These are phyloP conservation scores for Tor tambroides DNA, from an alignment of 2,113 vertebrate species.

Conservation along the genomic window DNA sequence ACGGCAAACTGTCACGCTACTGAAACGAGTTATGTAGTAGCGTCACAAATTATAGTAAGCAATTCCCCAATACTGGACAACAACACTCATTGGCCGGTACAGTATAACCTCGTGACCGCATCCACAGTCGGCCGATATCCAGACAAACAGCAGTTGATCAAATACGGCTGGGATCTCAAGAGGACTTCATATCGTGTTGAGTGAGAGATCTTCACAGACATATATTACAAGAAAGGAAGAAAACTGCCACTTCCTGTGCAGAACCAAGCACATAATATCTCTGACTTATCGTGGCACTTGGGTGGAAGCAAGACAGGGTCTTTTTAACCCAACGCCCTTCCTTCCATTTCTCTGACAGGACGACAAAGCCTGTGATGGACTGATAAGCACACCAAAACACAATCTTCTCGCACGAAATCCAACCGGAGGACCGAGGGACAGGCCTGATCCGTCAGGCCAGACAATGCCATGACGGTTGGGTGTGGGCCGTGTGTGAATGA, in stretches of 20 bases:
- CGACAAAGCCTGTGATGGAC: neutral
- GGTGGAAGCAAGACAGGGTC: neutral
- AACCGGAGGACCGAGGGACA: constrained; percentile 27
- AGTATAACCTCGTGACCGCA: neutral
- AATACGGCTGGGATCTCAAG: neutral
- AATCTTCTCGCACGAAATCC: neutral
- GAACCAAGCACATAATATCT: neutral
- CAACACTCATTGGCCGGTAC: neutral
- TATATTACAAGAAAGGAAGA: neutral
- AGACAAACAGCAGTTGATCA: neutral
- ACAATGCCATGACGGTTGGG: constrained; percentile 46
- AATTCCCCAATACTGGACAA: too few species aligned
- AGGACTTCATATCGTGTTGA: neutral
- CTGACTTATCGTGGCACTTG: neutral
- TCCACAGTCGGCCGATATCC: neutral
- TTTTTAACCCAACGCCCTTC: constrained; percentile 1
- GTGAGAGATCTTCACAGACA: neutral
- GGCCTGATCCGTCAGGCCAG: constrained; percentile 39
- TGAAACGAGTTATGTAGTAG: neutral
- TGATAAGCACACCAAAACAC: constrained; percentile 18
- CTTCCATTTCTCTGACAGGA: constrained; percentile 24
- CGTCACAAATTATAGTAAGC: neutral
- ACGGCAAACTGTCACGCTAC: neutral
- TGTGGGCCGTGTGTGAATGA: constrained; percentile 40
- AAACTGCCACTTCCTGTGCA: constrained; percentile 30